Conservation (phyloP, 2,113 vertebrate species). For the Notiomystis cincta region DNA sequence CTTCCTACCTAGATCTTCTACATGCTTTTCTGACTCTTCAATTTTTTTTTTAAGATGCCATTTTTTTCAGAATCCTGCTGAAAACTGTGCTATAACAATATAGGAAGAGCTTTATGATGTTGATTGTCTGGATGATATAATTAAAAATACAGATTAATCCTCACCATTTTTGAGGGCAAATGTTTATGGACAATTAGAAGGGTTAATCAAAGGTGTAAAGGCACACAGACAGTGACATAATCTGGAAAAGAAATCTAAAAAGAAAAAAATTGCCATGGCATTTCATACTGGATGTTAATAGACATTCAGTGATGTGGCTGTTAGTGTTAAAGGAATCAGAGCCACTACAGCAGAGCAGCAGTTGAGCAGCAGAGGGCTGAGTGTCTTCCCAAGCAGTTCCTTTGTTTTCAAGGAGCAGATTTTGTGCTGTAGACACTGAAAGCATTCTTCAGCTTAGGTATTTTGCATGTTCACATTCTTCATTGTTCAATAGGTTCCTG, state of each 20-base stretch:
- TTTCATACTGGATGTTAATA: not conserved
- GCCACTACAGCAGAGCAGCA: too few species aligned
- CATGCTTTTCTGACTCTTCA: not conserved
- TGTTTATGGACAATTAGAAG: not conserved
- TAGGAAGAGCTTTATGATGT: not conserved
- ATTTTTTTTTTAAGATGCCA: not conserved
- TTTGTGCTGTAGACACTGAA: not conserved
- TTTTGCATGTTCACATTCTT: not conserved
- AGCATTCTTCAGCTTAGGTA: not conserved
- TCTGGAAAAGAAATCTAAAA: not conserved
- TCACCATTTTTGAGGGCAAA: not conserved
- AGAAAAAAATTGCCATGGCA: not conserved
- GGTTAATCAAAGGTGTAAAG: not conserved
- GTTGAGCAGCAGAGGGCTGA: not conserved
- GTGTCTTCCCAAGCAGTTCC: not conserved
- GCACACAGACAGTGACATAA: not conserved
- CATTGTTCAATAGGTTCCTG: not conserved
- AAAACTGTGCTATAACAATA: not conserved
- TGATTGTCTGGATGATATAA: not conserved
- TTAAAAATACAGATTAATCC: not conserved
- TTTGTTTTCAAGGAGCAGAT: not conserved
- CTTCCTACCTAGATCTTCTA: not conserved
- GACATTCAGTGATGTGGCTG: not conserved
- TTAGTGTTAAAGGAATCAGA: not conserved
- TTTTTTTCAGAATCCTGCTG: not conserved